phyloP scores from a whole-genome alignment of 2,113 vertebrate species.

The Chaetops frenatus region DNA sequence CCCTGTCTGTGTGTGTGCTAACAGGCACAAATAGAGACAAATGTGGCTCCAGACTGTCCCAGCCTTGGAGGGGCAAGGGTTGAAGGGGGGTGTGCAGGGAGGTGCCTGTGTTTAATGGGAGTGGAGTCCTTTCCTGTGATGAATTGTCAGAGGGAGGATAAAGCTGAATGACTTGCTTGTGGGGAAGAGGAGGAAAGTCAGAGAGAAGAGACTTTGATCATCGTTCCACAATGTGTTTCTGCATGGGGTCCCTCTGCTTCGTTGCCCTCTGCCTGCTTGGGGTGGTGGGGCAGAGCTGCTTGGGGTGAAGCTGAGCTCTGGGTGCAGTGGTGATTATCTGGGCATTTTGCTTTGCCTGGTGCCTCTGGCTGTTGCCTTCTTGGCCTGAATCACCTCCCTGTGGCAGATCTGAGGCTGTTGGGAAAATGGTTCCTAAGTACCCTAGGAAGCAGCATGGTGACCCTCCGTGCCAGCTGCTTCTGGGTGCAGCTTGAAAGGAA shows the following conservation, averaged over 20 bases:
- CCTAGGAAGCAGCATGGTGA: neutral
- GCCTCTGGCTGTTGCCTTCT: neutral
- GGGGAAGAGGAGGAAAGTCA: neutral
- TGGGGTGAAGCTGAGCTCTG: fast-evolving
- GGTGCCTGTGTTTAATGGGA: neutral
- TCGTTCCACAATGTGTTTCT: neutral
- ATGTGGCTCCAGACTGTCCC: neutral
- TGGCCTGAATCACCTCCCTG: neutral
- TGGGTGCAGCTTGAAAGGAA: neutral
- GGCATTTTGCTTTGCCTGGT: neutral
- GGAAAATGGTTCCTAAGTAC: neutral
- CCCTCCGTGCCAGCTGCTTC: neutral
- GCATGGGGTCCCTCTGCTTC: neutral
- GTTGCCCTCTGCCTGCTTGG: fast-evolving
- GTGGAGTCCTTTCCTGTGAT: fast-evolving
- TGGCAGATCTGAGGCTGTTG: neutral
- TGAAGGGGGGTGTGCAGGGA: neutral
- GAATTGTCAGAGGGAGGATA: neutral
- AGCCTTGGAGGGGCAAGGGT: neutral
- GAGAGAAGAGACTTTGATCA: neutral
- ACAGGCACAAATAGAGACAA: neutral
- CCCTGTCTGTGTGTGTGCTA: neutral
- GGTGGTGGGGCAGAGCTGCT: neutral
- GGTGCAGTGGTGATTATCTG: neutral
- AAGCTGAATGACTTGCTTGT: neutral